Conservation (phyloP, 2,797 vertebrate genomes). For the Okamejei kenojei region DNA sequence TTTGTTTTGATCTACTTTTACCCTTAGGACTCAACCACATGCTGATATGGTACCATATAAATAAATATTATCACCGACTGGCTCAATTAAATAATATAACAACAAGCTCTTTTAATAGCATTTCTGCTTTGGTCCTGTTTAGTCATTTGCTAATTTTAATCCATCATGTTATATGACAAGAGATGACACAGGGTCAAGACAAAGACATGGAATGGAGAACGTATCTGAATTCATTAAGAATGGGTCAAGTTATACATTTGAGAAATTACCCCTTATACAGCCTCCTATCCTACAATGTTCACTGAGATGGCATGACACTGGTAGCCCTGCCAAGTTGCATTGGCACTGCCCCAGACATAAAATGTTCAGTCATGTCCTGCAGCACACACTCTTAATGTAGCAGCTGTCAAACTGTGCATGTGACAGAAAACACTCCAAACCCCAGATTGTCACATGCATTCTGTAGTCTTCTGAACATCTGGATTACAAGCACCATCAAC, state of each 20-base stretch:
- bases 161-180: not conserved
- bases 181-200: not conserved
- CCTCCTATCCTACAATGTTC: constrained; percentile 48
- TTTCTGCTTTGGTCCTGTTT: constrained; percentile 12
- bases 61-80: not conserved
- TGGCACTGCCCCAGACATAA: constrained; percentile 40
- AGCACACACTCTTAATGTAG: constrained; percentile 10
- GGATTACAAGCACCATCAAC: constrained; percentile 2
- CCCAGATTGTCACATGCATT: not conserved
- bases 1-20: constrained; percentile 20
- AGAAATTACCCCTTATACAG: constrained; percentile 46
- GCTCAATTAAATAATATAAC: not conserved
- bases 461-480: not conserved
- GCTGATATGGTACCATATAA: not conserved
- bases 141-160: not conserved
- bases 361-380: constrained; percentile 40
- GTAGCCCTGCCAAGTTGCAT: constrained; percentile 45
- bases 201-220: too few species aligned
- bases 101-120: not conserved
- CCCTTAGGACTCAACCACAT: not conserved
- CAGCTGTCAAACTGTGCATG: not conserved
- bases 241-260: constrained; percentile 44
- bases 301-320: constrained; percentile 45
- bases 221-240: not conserved
- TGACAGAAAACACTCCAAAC: constrained; percentile 2